Base-by-base conservation (phyloP, 2,797 vertebrate species). In the Odontamblyopus lacepedii region DNA sequence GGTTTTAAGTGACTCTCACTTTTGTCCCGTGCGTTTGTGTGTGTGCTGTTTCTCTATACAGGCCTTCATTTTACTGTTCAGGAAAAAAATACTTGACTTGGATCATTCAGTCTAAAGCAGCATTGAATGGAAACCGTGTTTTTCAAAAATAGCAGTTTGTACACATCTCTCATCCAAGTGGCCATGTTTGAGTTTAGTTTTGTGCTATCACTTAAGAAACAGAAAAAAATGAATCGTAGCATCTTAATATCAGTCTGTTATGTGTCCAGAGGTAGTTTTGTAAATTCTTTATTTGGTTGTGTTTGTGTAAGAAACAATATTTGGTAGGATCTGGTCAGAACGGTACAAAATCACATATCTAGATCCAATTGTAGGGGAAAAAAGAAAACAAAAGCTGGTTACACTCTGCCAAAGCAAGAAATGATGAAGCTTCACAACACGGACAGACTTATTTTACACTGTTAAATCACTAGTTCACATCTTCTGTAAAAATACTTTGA, bases 261-360 rank as follows among this genome's bases (percentile, higher is more conserved):
- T 85, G 76, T 87, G 90, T 92, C 85, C 85, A 85, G 88, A 78
- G 6, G 87, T 90, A 90, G 85, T 75, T 90, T 74, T 88, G 86
- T 91, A 88, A 90, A 89, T 82, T 84, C 80, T 84, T 89, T 79
- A 72, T 89, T 92, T 87, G 84, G 73, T 86, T 85, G 87, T 90
- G 87, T 88, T 86, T 80, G 86, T 89, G 82, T 85, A 71, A 78
- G 78, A 79, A 83, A 81, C 81, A 77, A 76, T 81, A 26, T 69
- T 81, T 87, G 85, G 67, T 86, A 84, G 81, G 76, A 79, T 86
- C 85, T 85, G 80, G 83, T 84, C 75, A 67, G 70, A 53, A 84
- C 2, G 64, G 74, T 81, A 75, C 75, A 83, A 76, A 77, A 67
- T 77, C 78, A 81, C 82, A 85, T 83, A 82, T 89, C 83, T 78